Conservation (phyloP, 2,113 vertebrate genomes). For the Pituophis catenifer region DNA sequence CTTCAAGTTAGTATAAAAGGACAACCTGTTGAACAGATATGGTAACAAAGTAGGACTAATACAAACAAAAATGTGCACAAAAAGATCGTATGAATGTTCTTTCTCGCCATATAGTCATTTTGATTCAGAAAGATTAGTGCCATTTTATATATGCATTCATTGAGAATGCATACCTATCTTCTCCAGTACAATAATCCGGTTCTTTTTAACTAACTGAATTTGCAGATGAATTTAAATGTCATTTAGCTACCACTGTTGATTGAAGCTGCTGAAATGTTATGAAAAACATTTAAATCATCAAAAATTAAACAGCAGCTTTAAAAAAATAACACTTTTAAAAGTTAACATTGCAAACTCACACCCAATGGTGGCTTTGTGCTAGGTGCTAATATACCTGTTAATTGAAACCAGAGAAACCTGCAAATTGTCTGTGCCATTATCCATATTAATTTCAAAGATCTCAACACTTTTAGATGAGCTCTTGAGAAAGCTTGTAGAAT, state of each 20-base stretch:
- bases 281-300: neutral
- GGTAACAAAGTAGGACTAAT: constrained; percentile 38
- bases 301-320: neutral
- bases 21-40: neutral
- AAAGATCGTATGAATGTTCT: neutral
- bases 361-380: neutral
- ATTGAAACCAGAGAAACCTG: neutral
- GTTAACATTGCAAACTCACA: neutral
- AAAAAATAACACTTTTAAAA: neutral
- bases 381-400: neutral
- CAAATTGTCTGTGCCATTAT: neutral
- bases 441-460: neutral
- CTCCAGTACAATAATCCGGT: neutral
- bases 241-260: neutral
- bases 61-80: constrained; percentile 29
- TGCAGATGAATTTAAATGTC: neutral
- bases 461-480: neutral
- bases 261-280: neutral
- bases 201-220: neutral
- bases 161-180: neutral
- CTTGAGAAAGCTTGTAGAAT: neutral
- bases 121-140: constrained; percentile 23
- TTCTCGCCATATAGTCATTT: constrained; percentile 6
- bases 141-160: neutral
- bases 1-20: constrained; percentile 33